Evolutionary conservation across 2,888 invertebrate genomes (phyloP).

Genomic region (Sycophila texana): DNA sequence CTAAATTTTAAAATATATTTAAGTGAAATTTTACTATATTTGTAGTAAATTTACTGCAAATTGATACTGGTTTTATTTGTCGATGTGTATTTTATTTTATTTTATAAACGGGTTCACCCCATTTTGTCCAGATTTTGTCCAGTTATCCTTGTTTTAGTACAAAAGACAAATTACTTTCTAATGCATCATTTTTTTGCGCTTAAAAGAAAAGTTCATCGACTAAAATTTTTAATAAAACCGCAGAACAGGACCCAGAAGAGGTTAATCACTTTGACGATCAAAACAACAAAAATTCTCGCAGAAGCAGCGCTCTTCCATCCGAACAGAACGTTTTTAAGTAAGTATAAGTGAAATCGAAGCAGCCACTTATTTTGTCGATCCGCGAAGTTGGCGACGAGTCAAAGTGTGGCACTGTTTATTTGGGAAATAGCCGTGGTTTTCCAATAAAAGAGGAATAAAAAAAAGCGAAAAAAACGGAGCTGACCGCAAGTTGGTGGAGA

Average conservation of each 20-base stretch:
- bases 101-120: no score
- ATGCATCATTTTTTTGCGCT: no score
- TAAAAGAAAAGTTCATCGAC: no score
- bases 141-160: background rate
- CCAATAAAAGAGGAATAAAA: slow-evolving; percentile 1
- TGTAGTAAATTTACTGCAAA: no score
- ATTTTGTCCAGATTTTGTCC: no score
- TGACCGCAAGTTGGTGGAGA: background rate
- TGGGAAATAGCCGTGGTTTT: slow-evolving; percentile 32
- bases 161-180: background rate
- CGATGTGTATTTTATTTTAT: no score
- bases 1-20: no score
- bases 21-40: no score
- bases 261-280: background rate
- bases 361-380: background rate
- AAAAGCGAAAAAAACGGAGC: background rate
- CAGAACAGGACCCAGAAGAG: background rate
- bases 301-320: background rate
- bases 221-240: no score
- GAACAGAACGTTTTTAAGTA: background rate
- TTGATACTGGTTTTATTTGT: no score
- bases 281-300: background rate
- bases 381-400: background rate
- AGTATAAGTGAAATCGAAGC: no score
- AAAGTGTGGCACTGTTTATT: slow-evolving; percentile 36